Evolutionary conservation across 1,140 invertebrate species (phyloP).

Genomic region (Lordiphosa mommai): DNA sequence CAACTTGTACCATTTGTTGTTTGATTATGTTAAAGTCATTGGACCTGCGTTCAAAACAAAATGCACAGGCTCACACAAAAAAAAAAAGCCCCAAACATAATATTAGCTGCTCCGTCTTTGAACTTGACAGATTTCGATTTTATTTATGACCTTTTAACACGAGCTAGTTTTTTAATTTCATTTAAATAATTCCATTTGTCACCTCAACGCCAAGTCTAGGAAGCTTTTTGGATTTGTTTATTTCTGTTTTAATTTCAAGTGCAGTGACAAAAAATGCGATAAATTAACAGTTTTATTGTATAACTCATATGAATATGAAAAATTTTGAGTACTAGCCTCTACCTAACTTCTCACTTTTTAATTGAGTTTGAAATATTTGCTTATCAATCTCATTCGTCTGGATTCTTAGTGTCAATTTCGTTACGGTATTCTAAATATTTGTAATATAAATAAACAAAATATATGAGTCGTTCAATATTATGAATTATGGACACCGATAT

Average conservation of each 20-base stretch:
- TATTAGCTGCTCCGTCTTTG: conserved; percentile 21
- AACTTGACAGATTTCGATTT: conserved; percentile 36
- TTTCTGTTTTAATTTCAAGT: conserved; percentile 24
- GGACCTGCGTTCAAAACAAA: conserved; percentile 45
- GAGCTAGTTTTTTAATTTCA: conserved; percentile 29
- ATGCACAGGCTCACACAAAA: conserved; percentile 20
- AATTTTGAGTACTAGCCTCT: not conserved
- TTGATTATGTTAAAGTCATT: conserved; percentile 41
- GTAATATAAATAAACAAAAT: too few species aligned
- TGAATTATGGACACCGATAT: too few species aligned
- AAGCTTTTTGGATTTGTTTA: conserved; percentile 30
- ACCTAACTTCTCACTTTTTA: too few species aligned
- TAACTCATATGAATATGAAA: not conserved
- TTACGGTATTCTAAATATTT: not conserved
- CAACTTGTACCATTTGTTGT: conserved; percentile 11
- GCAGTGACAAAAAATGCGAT: conserved; percentile 22
- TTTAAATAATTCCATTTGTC: conserved; percentile 51
- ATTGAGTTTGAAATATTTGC: conserved; percentile 30
- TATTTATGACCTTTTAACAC: conserved; percentile 44
- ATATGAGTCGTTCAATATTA: too few species aligned
- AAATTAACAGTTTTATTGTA: conserved; percentile 33
- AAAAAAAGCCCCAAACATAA: conserved; percentile 26
- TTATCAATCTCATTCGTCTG: conserved; percentile 47
- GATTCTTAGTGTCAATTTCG: not conserved
- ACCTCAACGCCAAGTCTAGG: conserved; percentile 35